Evolutionary conservation across 2,797 vertebrate genomes (phyloP).

Genomic region (Hippopotamyrus pictus): DNA sequence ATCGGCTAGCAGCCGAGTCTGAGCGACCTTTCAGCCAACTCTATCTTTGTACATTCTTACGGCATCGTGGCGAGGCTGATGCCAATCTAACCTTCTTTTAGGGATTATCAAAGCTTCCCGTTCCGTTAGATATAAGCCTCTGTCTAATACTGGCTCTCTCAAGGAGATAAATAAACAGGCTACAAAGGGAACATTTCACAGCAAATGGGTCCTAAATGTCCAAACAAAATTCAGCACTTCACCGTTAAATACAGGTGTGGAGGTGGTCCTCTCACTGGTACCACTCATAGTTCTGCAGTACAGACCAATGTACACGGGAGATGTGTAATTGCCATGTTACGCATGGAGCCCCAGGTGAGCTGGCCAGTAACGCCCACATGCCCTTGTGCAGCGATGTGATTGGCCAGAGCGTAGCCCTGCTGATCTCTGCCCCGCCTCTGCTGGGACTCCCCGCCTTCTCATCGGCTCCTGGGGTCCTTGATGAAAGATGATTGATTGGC

Average conservation of each 20-base stretch:
- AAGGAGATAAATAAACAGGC: not conserved
- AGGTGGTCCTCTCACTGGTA: not conserved
- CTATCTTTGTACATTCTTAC: not conserved
- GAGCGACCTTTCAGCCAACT: not conserved
- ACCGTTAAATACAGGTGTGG: not conserved
- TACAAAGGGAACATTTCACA: not conserved
- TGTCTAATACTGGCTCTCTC: not conserved
- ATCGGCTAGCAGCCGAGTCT: not conserved
- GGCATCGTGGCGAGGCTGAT: not conserved
- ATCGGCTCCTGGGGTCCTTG: conserved; percentile 8
- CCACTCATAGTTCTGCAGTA: not conserved
- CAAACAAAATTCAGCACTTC: not conserved
- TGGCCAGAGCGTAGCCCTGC: not conserved
- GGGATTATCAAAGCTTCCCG: not conserved
- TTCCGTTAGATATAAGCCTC: not conserved
- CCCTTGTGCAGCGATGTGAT: not conserved
- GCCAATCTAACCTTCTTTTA: not conserved
- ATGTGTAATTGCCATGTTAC: not conserved
- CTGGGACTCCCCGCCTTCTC: not conserved
- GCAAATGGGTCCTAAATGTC: not conserved
- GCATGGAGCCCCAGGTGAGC: not conserved
- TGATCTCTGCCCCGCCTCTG: not conserved
- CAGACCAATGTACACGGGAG: not conserved
- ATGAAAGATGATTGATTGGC: conserved; percentile 21
- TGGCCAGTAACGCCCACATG: not conserved